phyloP scores from a whole-genome alignment of 1,140 invertebrate genomes.

The Hydropsyche tenuis region DNA sequence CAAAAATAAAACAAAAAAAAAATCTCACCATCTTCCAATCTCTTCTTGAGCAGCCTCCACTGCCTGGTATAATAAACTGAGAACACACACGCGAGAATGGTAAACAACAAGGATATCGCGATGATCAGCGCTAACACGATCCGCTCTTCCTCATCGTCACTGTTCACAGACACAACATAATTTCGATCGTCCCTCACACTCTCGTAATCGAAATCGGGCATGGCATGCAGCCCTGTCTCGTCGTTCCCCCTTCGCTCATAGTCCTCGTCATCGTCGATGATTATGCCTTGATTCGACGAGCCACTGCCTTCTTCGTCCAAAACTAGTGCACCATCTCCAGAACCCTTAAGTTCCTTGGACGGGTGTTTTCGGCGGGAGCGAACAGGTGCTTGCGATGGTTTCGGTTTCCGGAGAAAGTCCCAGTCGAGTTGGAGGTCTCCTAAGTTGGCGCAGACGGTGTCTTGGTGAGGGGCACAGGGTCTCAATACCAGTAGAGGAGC shows the following conservation, averaged over 20 bases:
- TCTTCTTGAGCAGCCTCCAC: conserved; percentile 66
- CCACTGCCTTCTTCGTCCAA: not conserved
- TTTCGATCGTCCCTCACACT: conserved; percentile 27
- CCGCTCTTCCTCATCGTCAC: conserved; percentile 61
- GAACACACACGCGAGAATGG: conserved; percentile 65
- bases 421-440: conserved; percentile 65
- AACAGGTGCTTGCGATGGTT: not conserved
- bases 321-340: no score
- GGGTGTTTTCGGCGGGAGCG: not conserved
- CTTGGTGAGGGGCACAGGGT: conserved; percentile 69
- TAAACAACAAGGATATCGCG: conserved; percentile 68
- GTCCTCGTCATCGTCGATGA: conserved; percentile 51
- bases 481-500: conserved; percentile 64
- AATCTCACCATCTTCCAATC: conserved; percentile 63
- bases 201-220: conserved; percentile 47
- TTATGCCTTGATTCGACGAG: conserved; percentile 33
- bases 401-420: conserved; percentile 55
- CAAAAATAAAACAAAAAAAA: not conserved
- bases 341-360: not conserved
- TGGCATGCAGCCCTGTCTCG: conserved; percentile 51
- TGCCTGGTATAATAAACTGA: conserved; percentile 66
- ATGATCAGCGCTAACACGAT: conserved; percentile 63
- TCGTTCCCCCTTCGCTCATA: conserved; percentile 51
- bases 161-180: conserved; percentile 34
- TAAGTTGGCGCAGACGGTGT: conserved; percentile 69